These are phyloP conservation scores for Geophilus truncorum DNA, from an alignment of 2,888 invertebrate genomes.

Conservation along the genomic window DNA sequence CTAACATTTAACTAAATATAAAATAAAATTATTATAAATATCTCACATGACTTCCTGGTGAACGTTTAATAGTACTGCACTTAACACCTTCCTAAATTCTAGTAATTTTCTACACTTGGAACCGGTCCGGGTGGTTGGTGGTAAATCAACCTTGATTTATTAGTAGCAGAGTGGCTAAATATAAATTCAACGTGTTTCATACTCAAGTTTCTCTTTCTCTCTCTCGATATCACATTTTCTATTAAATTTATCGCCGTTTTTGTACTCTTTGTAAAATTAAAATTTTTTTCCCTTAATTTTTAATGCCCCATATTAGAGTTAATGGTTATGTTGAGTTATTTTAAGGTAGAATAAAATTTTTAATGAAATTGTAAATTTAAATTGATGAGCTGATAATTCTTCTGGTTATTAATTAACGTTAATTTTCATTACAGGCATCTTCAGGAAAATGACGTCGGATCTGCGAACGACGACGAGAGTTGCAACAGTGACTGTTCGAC, in stretches of 20 bases:
- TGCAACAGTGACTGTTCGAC: conserved; percentile 36
- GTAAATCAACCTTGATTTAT: conserved; percentile 10
- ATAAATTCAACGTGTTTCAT: neutral
- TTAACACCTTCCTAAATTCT: conserved; percentile 8
- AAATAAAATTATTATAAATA: neutral
- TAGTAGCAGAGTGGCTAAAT: neutral
- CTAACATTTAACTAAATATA: neutral
- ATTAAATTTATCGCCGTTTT: neutral
- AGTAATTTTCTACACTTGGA: conserved; percentile 6
- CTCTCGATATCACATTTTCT: neutral
- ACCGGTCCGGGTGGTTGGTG: conserved; percentile 1
- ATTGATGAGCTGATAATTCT: neutral
- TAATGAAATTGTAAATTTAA: neutral
- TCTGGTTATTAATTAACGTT: neutral
- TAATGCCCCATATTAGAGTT: neutral
- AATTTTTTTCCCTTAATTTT: too few species aligned
- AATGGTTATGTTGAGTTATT: neutral
- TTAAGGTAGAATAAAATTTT: too few species aligned
- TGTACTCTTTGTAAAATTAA: too few species aligned
- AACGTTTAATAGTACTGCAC: neutral
- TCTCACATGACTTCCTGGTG: neutral
- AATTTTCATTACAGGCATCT: conserved; percentile 33
- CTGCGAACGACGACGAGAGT: conserved; percentile 35
- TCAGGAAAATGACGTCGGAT: conserved; percentile 36
- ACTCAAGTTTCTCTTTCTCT: neutral